Percentiles rank a stretch among this genome's conserved stretches.
Evolutionary conservation across 2,797 vertebrate species (phyloP).

Genomic region (Pyrocephalus nanus): DNA sequence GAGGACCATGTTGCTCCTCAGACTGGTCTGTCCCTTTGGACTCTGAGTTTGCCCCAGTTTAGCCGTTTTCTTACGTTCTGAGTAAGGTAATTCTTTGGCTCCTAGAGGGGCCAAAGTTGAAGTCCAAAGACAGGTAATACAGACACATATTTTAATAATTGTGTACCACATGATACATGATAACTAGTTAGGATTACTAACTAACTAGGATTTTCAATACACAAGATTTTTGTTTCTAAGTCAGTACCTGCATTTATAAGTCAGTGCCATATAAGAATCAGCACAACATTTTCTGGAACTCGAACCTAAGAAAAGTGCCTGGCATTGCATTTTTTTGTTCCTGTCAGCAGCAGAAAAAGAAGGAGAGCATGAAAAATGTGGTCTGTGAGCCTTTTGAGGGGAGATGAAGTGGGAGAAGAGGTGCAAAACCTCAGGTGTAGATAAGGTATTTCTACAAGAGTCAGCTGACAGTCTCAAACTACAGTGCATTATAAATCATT

Average conservation of each 20-base stretch:
- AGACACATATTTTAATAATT: neutral
- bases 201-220: neutral
- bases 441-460: neutral
- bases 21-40: neutral
- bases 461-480: neutral
- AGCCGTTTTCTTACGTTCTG: neutral
- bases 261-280: neutral
- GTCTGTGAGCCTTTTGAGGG: neutral
- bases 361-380: neutral
- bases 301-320: neutral
- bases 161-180: neutral
- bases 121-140: neutral
- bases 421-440: neutral
- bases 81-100: neutral
- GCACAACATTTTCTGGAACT: neutral
- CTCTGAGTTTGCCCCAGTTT: neutral
- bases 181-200: neutral
- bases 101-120: neutral
- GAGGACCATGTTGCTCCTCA: neutral
- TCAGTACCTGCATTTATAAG: neutral
- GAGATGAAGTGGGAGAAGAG: neutral
- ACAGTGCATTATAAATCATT: neutral
- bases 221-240: neutral
- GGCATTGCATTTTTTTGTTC: neutral
- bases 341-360: neutral